phyloP scores from a whole-genome alignment of 2,888 invertebrate species.

The Dermolepida albohirtum region DNA sequence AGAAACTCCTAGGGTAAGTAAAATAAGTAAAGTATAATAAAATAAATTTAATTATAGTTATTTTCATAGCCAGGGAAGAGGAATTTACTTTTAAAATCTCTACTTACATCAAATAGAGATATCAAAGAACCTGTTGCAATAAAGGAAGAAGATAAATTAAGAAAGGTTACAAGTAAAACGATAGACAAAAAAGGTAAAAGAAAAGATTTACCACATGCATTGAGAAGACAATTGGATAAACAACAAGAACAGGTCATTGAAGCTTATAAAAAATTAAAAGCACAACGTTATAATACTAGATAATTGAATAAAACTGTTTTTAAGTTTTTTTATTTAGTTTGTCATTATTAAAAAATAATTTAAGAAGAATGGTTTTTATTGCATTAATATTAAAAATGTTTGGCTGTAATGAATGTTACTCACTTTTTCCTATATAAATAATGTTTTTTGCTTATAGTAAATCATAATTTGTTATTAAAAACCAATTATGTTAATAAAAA shows the following conservation, averaged over 20 bases:
- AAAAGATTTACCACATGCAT: slow-evolving; percentile 70
- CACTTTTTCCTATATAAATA: too few species aligned
- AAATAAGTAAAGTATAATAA: background rate
- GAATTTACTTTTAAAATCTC: slow-evolving; percentile 70
- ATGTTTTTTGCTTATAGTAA: too few species aligned
- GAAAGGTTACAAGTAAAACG: slow-evolving; percentile 49
- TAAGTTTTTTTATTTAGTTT: background rate
- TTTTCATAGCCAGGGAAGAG: slow-evolving; percentile 73
- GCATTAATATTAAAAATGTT: too few species aligned
- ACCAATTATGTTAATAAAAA: too few species aligned
- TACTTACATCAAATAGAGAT: slow-evolving; percentile 59
- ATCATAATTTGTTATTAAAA: too few species aligned
- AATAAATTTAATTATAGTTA: slow-evolving; percentile 24
- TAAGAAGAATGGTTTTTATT: too few species aligned
- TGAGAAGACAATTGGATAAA: slow-evolving; percentile 71
- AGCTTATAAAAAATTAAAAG: slow-evolving; percentile 71
- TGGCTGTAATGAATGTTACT: too few species aligned
- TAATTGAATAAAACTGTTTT: slow-evolving; percentile 15
- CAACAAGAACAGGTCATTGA: slow-evolving; percentile 71
- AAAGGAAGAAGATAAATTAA: slow-evolving; percentile 53
- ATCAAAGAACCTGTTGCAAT: background rate
- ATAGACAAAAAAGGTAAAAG: slow-evolving; percentile 71
- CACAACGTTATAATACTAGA: slow-evolving; percentile 51
- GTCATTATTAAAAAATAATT: background rate
- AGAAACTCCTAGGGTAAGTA: slow-evolving; percentile 63